phyloP scores from a whole-genome alignment of 2,888 invertebrate species.

The Aplocera efformata region DNA sequence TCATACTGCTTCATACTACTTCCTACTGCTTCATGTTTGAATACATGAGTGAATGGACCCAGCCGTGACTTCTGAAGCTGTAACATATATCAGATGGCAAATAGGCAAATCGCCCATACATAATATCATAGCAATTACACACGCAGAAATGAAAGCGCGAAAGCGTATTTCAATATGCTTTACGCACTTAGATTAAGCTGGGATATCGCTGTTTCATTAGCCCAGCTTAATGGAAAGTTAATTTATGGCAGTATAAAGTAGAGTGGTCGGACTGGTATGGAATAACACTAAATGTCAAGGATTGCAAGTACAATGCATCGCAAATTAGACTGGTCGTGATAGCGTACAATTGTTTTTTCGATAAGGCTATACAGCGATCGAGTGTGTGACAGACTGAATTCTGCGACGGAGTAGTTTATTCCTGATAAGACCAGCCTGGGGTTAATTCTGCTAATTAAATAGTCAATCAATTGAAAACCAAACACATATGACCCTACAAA shows the following conservation, averaged over 20 bases:
- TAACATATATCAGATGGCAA: constrained; percentile 9
- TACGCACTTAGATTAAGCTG: constrained; percentile 23
- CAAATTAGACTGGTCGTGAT: too few relatives aligned
- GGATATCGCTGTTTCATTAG: constrained; percentile 26
- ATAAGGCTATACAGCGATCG: too few relatives aligned
- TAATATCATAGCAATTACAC: constrained; percentile 15
- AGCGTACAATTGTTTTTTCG: too few relatives aligned
- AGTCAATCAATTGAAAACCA: too few relatives aligned
- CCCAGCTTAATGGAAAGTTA: constrained; percentile 24
- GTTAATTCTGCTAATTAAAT: too few relatives aligned
- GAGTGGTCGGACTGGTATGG: constrained; percentile 1
- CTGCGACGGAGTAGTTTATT: too few relatives aligned
- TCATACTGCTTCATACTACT: too few relatives aligned
- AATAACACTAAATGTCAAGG: constrained; percentile 18
- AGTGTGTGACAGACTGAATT: too few relatives aligned
- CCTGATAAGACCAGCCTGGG: too few relatives aligned
- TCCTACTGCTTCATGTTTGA: too few relatives aligned
- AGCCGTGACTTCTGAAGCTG: background rate
- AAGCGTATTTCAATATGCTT: constrained; percentile 23
- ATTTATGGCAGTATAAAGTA: constrained; percentile 20
- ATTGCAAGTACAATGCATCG: constrained; percentile 6
- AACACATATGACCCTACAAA: too few relatives aligned
- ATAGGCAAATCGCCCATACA: constrained; percentile 6
- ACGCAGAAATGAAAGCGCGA: constrained; percentile 18
- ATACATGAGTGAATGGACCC: background rate